These are phyloP conservation scores for Lasioglossum calceatum DNA, from an alignment of 2,888 invertebrate genomes.

Conservation along the genomic window DNA sequence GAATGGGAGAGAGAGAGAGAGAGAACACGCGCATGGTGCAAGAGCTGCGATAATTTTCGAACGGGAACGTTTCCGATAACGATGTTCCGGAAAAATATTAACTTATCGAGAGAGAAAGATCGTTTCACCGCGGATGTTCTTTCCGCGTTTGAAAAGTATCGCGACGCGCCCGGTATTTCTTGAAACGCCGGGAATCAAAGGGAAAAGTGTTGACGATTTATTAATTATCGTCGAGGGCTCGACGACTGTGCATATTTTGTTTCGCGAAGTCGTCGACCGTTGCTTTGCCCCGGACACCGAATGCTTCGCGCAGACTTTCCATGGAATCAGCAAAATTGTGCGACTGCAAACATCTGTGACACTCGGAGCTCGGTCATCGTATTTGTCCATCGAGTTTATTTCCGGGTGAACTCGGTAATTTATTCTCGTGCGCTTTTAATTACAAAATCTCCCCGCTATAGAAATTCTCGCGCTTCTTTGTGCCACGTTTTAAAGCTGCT, in stretches of 20 bases:
- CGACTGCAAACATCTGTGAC: constrained; percentile 45
- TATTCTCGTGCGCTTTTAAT: constrained; percentile 45
- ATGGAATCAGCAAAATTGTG: constrained; percentile 48
- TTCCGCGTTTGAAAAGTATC: background rate
- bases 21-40: background rate
- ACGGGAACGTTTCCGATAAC: constrained; percentile 16
- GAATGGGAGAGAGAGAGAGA: background rate
- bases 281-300: constrained; percentile 14
- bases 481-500: background rate
- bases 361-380: constrained; percentile 33
- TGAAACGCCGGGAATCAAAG: background rate
- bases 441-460: constrained; percentile 18
- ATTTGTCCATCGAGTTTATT: constrained; percentile 55
- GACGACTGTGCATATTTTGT: background rate
- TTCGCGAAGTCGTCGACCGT: background rate
- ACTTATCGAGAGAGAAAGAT: background rate
- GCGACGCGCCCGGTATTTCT: background rate
- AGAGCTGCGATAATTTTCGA: background rate
- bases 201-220: background rate
- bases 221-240: constrained; percentile 25
- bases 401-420: constrained; percentile 49
- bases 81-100: background rate
- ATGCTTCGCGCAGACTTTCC: constrained; percentile 38
- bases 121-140: background rate
- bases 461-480: background rate